These are phyloP conservation scores for Climacteris rufus DNA, from an alignment of 2,113 vertebrate genomes.

Conservation along the genomic window DNA sequence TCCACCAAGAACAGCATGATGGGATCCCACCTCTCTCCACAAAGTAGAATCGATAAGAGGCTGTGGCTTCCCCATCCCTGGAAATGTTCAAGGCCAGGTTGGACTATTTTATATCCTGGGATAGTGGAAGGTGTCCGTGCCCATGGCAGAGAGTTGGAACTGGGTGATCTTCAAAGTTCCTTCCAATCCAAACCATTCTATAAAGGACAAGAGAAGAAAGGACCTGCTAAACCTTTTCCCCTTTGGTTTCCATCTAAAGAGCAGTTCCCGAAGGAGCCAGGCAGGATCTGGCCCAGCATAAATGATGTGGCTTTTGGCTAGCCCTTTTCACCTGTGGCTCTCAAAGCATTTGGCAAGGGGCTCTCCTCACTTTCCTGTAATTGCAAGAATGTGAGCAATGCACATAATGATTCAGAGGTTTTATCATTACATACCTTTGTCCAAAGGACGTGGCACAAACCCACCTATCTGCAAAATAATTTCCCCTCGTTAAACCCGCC, in stretches of 20 bases:
- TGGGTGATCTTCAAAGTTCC: not conserved
- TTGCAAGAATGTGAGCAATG: not conserved
- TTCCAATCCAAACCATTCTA: not conserved
- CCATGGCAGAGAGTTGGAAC: not conserved
- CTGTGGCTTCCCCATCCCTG: not conserved
- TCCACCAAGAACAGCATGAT: not conserved
- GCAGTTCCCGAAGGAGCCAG: not conserved
- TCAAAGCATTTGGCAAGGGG: slow-evolving; percentile 6
- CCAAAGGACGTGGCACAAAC: not conserved
- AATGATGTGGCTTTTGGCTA: not conserved
- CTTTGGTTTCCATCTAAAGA: not conserved
- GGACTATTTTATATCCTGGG: not conserved
- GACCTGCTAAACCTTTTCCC: not conserved
- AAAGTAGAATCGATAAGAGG: not conserved
- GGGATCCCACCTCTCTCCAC: not conserved
- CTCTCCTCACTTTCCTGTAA: not conserved
- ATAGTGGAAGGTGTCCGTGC: not conserved
- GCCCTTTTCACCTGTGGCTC: not conserved
- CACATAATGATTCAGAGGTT: not conserved
- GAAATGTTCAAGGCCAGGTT: not conserved
- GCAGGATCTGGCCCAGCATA: not conserved
- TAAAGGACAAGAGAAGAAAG: not conserved
- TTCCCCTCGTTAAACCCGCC: too few relatives aligned
- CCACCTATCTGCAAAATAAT: not conserved
- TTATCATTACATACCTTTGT: not conserved